Evolutionary conservation across 2,797 vertebrate genomes (phyloP).

Genomic region (Sternarchorhynchus goeldii): DNA sequence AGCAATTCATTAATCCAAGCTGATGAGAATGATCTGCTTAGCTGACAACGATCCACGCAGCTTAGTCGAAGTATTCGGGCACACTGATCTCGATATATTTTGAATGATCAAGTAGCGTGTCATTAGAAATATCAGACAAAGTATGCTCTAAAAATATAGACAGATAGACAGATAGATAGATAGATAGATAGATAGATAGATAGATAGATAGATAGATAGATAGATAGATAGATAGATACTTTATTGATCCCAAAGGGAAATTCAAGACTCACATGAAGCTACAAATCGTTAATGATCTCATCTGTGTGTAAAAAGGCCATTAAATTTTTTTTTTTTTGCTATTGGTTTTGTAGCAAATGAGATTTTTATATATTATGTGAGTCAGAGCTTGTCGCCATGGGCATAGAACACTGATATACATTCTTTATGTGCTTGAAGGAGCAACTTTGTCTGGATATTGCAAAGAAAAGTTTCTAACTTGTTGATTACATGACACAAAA

Average conservation of each 20-base stretch:
- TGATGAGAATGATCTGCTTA: constrained; percentile 21
- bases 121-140: not conserved
- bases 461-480: no score
- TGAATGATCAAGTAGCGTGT: not conserved
- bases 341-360: constrained; percentile 3
- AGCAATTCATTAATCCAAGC: constrained; percentile 27
- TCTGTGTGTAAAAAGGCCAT: not conserved
- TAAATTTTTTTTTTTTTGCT: not conserved
- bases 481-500: no score
- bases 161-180: no score
- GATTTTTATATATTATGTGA: constrained; percentile 7
- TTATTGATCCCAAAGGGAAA: no score
- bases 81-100: constrained; percentile 5
- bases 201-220: no score
- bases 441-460: no score
- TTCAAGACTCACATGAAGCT: no score
- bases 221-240: no score
- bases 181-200: no score
- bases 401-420: no score
- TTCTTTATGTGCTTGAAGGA: no score
- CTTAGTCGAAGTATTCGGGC: not conserved
- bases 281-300: not conserved
- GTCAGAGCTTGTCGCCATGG: not conserved
- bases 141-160: not conserved
- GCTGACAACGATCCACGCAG: constrained; percentile 12